A percentile compares a stretch with the other conserved stretches of the same genome.
These are phyloP conservation scores for Sebastes reedi DNA, from an alignment of 2,797 vertebrate genomes.

Conservation along the genomic window DNA sequence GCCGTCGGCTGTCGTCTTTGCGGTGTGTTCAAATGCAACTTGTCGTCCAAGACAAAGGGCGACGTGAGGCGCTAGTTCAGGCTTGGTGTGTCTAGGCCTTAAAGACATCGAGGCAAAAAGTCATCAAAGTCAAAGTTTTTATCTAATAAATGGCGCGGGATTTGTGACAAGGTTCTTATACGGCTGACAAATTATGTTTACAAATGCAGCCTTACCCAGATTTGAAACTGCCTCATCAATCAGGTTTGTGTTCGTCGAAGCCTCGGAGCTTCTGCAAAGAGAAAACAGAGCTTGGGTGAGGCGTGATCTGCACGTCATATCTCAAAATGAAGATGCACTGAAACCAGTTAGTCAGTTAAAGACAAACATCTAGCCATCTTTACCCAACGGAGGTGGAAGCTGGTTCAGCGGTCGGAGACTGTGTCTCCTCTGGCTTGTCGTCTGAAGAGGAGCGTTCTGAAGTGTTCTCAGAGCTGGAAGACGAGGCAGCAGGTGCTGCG, in stretches of 20 bases:
- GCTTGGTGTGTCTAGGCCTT: too few relatives aligned
- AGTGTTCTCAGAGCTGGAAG: conserved; percentile 73
- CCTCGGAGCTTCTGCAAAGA: conserved; percentile 85
- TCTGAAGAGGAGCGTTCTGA: conserved; percentile 76
- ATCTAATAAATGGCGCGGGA: not conserved
- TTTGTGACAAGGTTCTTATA: not conserved
- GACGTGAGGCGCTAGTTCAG: too few relatives aligned
- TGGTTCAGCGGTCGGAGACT: conserved; percentile 71
- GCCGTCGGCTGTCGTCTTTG: too few relatives aligned
- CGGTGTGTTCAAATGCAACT: too few relatives aligned
- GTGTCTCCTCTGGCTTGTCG: conserved; percentile 82
- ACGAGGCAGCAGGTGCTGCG: conserved; percentile 59
- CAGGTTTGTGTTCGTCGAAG: conserved; percentile 88
- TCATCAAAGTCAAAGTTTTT: not conserved
- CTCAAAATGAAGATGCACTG: not conserved
- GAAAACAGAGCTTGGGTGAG: conserved; percentile 35
- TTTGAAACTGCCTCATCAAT: conserved; percentile 96
- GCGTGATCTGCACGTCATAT: not conserved
- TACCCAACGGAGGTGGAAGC: conserved; percentile 55
- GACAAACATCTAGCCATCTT: conserved; percentile 22
- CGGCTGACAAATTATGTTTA: not conserved
- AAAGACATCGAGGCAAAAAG: not conserved
- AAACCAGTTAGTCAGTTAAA: not conserved
- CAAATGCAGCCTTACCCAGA: conserved; percentile 84
- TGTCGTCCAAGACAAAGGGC: too few relatives aligned